Evolutionary conservation across 2,797 vertebrate genomes (phyloP).

Genomic region (Centropyge bicolor): DNA sequence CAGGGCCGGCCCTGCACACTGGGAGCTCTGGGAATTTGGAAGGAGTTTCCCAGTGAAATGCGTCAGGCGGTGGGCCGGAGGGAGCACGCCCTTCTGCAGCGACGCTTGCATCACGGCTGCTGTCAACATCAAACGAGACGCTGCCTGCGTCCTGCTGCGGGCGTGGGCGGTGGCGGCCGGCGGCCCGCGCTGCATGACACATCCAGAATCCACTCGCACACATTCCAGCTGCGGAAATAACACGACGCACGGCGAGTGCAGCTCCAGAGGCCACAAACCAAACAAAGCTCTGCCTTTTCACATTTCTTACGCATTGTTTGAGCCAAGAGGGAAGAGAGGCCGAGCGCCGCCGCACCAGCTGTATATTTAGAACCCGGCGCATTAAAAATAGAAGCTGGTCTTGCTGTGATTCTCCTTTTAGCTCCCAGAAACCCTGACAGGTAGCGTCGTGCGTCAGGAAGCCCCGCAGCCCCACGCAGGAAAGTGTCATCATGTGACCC

Average conservation of each 20-base stretch:
- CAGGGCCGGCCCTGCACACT: constrained; percentile 44
- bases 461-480: constrained; percentile 61
- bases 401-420: constrained; percentile 4
- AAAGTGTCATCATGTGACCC: constrained; percentile 33
- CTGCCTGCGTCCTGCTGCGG: constrained; percentile 33
- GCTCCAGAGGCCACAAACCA: constrained; percentile 52
- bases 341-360: not conserved
- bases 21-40: constrained; percentile 55
- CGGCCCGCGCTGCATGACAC: constrained; percentile 50
- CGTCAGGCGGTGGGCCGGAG: constrained; percentile 64
- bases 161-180: constrained; percentile 44
- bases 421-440: constrained; percentile 5
- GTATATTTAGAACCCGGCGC: constrained; percentile 52
- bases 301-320: constrained; percentile 60
- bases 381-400: constrained; percentile 57
- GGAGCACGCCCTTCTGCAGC: constrained; percentile 57
- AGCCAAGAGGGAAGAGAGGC: constrained; percentile 36
- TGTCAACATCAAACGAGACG: constrained; percentile 55
- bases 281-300: constrained; percentile 54
- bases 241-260: constrained; percentile 15
- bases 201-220: constrained; percentile 52
- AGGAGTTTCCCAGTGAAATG: constrained; percentile 67
- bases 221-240: constrained; percentile 63
- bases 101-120: constrained; percentile 71
- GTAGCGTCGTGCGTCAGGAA: constrained; percentile 53